Percentiles rank a stretch among this genome's conserved stretches.
These are phyloP conservation scores for Megaustenia siamemsis DNA, from an alignment of 2,888 invertebrate genomes.

Conservation along the genomic window DNA sequence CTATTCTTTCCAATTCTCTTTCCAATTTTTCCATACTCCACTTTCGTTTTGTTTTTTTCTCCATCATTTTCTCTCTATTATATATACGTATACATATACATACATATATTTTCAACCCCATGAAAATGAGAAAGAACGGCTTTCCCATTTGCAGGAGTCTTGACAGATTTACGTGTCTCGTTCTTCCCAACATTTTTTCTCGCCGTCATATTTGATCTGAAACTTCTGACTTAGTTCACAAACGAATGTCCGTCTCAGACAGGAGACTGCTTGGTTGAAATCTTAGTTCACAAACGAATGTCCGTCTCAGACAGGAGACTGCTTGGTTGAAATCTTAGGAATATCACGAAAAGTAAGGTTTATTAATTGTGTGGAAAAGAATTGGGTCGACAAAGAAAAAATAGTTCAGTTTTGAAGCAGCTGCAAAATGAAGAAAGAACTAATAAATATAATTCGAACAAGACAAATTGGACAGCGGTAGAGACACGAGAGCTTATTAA, in stretches of 20 bases:
- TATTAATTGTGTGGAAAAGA: no score
- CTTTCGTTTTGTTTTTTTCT: neutral
- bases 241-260: neutral
- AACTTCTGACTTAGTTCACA: neutral
- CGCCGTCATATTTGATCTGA: no score
- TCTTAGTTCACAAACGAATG: neutral
- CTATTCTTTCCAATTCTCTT: no score
- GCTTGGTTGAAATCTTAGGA: slow-evolving; percentile 9
- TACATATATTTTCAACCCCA: neutral
- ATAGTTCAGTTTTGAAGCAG: no score
- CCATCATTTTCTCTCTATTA: neutral
- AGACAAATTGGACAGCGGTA: no score
- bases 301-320: neutral
- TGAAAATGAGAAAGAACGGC: neutral
- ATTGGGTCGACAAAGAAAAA: no score
- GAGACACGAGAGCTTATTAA: no score
- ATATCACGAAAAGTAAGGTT: no score
- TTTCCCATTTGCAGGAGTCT: neutral
- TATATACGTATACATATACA: neutral
- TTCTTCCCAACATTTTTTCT: neutral
- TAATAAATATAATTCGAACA: no score
- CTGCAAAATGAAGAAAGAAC: no score
- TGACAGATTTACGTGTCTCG: slow-evolving; percentile 16
- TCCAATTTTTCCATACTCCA: no score
- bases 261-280: slow-evolving; percentile 4